Percentiles rank a stretch among this genome's conserved stretches.
Conservation (phyloP, 2,113 vertebrate species). For the Pterophyllum scalare region DNA sequence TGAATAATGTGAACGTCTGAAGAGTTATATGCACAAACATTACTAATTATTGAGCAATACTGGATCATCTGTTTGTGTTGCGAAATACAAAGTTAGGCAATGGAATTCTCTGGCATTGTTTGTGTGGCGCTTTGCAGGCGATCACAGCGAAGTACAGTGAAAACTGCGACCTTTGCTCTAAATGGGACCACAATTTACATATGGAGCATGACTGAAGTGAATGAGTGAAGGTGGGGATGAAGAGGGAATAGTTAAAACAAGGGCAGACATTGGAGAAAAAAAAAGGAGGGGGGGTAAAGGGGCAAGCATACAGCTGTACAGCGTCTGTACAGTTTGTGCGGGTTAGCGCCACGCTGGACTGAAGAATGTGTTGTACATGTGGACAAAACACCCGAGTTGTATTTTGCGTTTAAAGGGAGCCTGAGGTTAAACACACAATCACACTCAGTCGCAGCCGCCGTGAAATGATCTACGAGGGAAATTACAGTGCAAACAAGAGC, state of each 20-base stretch:
- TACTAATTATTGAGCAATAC: conserved; percentile 6
- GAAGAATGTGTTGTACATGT: conserved; percentile 36
- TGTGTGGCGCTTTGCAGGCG: neutral
- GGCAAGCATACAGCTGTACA: neutral
- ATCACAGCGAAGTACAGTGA: neutral
- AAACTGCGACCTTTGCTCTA: neutral
- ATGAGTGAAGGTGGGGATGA: neutral
- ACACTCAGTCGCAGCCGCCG: conserved; percentile 5
- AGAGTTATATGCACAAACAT: neutral
- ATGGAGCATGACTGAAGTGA: neutral
- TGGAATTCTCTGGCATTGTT: neutral
- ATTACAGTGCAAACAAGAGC: conserved; percentile 44
- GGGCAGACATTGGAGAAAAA: neutral
- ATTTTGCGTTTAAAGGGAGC: conserved; percentile 36
- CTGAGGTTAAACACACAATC: conserved; percentile 47
- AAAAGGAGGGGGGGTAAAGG: neutral
- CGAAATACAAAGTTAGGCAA: neutral
- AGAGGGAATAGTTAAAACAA: neutral
- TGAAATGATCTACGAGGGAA: conserved; percentile 61
- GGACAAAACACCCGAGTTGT: conserved; percentile 29
- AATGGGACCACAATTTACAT: neutral
- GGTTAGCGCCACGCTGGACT: neutral
- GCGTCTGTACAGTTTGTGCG: conserved; percentile 1
- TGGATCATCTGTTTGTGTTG: neutral
- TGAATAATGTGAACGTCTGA: neutral